These are phyloP conservation scores for Gallinago paraguaiae DNA, from an alignment of 2,113 vertebrate species.

Conservation along the genomic window DNA sequence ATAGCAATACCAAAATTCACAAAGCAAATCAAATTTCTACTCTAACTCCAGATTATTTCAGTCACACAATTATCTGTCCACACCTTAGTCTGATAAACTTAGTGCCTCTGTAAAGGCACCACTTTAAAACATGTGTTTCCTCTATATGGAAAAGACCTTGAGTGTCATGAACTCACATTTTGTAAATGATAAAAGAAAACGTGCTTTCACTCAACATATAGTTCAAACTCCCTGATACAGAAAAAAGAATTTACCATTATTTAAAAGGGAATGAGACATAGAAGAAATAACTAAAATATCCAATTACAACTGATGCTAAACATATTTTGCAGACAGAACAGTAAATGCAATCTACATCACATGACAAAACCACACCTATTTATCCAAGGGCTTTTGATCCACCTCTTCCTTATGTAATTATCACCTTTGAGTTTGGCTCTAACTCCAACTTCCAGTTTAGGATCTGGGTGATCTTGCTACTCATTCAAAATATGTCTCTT, in stretches of 20 bases:
- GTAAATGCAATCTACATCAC: neutral
- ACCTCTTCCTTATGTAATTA: neutral
- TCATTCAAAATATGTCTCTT: neutral
- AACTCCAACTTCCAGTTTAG: neutral
- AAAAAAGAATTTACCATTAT: neutral
- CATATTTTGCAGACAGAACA: neutral
- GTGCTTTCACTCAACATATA: rapidly evolving
- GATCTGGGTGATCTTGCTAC: neutral
- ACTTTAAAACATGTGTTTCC: neutral
- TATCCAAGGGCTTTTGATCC: neutral
- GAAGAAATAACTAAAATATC: neutral
- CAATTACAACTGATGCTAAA: neutral
- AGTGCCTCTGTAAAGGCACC: neutral
- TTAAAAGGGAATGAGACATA: neutral
- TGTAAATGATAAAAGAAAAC: neutral
- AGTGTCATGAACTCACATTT: neutral
- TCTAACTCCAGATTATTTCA: neutral
- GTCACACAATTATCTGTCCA: neutral
- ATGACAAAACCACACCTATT: neutral
- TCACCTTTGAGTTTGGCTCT: neutral
- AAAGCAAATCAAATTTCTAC: neutral
- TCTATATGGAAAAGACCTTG: neutral
- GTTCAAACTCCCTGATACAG: neutral
- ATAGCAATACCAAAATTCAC: neutral
- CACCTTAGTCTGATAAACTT: neutral